Evolutionary conservation across 2,888 invertebrate species (phyloP).

Genomic region (Lasioglossum marginatum): DNA sequence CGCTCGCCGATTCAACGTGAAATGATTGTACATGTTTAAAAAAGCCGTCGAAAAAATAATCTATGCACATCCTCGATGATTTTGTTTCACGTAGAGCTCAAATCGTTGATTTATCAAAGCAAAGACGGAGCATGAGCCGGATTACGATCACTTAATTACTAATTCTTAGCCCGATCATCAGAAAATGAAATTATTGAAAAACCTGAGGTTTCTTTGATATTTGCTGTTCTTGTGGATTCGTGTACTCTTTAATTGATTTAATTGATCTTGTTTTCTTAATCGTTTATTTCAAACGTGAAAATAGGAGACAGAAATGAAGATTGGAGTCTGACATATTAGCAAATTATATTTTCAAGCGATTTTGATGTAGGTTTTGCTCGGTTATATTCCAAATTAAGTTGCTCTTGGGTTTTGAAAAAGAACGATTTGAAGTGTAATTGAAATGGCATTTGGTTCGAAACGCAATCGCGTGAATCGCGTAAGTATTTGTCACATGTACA

Average conservation of each 20-base stretch:
- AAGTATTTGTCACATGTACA: slow-evolving; percentile 48
- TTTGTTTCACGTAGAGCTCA: not conserved
- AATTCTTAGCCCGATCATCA: not conserved
- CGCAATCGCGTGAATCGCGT: slow-evolving; percentile 3
- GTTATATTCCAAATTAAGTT: not conserved
- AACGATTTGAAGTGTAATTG: slow-evolving; percentile 23
- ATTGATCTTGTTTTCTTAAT: not conserved
- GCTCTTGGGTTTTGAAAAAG: not conserved
- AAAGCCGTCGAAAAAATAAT: not conserved
- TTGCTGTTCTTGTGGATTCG: not conserved
- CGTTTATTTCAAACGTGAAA: not conserved
- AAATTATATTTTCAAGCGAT: not conserved
- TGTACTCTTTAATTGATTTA: not conserved
- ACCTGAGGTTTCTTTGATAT: not conserved
- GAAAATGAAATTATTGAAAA: not conserved
- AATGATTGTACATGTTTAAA: slow-evolving; percentile 5
- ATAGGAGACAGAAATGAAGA: not conserved
- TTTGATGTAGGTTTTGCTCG: not conserved
- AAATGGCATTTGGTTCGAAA: slow-evolving; percentile 15
- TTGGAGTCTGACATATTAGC: not conserved
- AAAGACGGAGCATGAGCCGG: not conserved
- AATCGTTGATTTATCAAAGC: not conserved
- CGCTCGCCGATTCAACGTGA: slow-evolving; percentile 6
- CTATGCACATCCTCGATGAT: not conserved
- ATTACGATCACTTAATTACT: not conserved